Base-by-base conservation (phyloP, 2,888 invertebrate genomes). In the Pammene aurita region DNA sequence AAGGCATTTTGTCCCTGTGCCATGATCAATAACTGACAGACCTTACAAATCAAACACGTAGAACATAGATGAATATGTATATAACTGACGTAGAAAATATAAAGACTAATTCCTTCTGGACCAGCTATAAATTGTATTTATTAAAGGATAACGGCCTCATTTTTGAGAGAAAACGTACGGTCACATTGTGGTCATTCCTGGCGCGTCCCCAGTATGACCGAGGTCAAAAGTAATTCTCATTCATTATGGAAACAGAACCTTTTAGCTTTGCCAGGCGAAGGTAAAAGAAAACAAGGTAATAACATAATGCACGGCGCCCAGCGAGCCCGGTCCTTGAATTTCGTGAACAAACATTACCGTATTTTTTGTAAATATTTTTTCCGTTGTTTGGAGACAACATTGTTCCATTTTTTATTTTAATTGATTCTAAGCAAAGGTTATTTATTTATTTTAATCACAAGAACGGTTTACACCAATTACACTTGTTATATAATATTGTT, bases 231-330 rank as follows among this genome's bases (percentile, higher is more conserved):
- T 52, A 64, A 58, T 26, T 52, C 52, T 54, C 44, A 68, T 68
- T 64, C 38, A 58, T 68, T 57, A 64, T 64, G 68, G 44, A 68
- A 68, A 68, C 52, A 58, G 18, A 64, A 58, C 63, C 63, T 68
- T 68, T 64, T 64, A 68, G 35, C 63, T 64, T 18, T 26, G 68
- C 16, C 52, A 57, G 44, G 50, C 56, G 62, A 67, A 57, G 67
- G 63, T 68, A 57, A 63, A 68, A 63, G 52, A 68, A 68, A 68
- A 67, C 56, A 63, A 16, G 50, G 50, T 68, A 57, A 68, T 63
- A 67, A 62, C 42, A 42, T 62, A 58, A 63, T 68, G 68, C 68
- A 63, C 26, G 14, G 14, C 34, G 48, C 61, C 42, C 14, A 16
- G 16, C 38, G 14, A 44, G 7, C 26, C 11, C 35, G 34, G 13